phyloP scores from a whole-genome alignment of 2,797 vertebrate genomes.

The Leptatherina wallacei region DNA sequence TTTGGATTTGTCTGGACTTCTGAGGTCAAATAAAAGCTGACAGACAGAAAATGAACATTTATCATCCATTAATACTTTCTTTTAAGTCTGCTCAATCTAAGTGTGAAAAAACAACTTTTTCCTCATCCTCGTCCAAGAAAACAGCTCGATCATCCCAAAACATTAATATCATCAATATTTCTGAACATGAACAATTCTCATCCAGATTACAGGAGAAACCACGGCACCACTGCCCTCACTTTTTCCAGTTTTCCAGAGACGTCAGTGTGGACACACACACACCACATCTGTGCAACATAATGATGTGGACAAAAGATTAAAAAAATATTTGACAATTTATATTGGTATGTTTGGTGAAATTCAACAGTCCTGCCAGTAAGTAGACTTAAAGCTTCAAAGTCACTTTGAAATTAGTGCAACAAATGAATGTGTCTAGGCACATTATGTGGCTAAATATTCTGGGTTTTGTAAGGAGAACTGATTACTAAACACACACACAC shows the following conservation, averaged over 20 bases:
- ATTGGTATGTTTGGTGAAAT: conserved; percentile 22
- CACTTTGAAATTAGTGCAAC: conserved; percentile 15
- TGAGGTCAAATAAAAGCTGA: conserved; percentile 15
- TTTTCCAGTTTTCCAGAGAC: conserved; percentile 25
- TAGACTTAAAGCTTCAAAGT: conserved; percentile 8
- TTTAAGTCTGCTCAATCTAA: background rate
- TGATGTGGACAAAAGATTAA: background rate
- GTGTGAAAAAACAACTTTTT: background rate
- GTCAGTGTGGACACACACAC: conserved; percentile 8
- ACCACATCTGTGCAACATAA: conserved; percentile 17
- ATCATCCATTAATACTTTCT: background rate
- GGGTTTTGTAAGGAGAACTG: background rate
- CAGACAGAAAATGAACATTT: background rate
- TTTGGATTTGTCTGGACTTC: background rate
- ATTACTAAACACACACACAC: conserved; percentile 19
- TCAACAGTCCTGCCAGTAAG: background rate
- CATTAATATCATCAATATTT: conserved; percentile 19
- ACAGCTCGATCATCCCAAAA: background rate
- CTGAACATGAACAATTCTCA: background rate
- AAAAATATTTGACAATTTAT: conserved; percentile 13
- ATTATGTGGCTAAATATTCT: background rate
- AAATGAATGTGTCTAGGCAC: background rate
- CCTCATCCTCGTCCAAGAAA: background rate
- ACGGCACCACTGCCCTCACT: conserved; percentile 1
- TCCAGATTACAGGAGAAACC: conserved; percentile 26